Evolutionary conservation across 1,140 invertebrate genomes (phyloP).

Genomic region (Pomacea maculata): DNA sequence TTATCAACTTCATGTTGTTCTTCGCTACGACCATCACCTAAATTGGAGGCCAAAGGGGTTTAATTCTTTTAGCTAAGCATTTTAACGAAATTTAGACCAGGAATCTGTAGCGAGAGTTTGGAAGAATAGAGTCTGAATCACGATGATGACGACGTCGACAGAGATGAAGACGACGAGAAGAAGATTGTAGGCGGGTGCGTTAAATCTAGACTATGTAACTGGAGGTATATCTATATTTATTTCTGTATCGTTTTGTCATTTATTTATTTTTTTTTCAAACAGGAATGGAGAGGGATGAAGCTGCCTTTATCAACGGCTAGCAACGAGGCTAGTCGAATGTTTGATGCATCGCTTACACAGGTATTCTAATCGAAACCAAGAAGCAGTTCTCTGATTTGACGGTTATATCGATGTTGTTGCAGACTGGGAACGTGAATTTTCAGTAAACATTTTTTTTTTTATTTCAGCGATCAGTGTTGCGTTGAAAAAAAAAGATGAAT

Average conservation of each 20-base stretch:
- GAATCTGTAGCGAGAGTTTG: background rate
- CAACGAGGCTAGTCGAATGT: slow-evolving; percentile 68
- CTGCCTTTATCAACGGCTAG: slow-evolving; percentile 63
- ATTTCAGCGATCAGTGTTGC: background rate
- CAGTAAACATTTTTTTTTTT: background rate
- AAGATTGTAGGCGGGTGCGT: background rate
- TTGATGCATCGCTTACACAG: slow-evolving; percentile 68
- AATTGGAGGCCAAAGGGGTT: too few species aligned
- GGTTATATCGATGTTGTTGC: too few species aligned
- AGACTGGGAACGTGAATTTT: background rate
- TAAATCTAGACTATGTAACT: too few species aligned
- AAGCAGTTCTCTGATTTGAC: background rate
- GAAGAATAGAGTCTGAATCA: background rate
- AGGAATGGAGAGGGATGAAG: slow-evolving; percentile 65
- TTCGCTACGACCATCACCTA: too few species aligned
- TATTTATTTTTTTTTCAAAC: slow-evolving; percentile 18
- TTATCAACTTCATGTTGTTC: too few species aligned
- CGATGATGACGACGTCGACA: background rate
- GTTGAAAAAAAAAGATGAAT: too few species aligned
- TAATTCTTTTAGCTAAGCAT: too few species aligned
- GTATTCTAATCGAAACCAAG: slow-evolving; percentile 31
- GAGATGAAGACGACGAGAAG: background rate
- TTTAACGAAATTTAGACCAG: too few species aligned
- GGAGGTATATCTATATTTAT: background rate
- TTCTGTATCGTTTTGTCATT: background rate